Base-by-base conservation (phyloP, 1,140 invertebrate species). In the Trachymyrmex septentrionalis region DNA sequence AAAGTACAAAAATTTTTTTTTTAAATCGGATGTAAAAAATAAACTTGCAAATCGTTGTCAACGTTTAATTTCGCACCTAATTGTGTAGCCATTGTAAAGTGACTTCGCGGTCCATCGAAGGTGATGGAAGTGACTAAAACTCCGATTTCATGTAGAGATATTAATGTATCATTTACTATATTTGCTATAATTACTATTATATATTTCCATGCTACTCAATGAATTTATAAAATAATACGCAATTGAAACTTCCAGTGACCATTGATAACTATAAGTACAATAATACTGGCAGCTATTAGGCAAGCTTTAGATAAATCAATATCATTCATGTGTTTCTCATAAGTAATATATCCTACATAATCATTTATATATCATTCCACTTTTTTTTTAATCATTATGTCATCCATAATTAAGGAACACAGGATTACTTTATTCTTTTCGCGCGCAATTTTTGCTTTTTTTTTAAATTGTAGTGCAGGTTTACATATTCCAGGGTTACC, bases 41-140 rank as follows among this genome's bases (percentile, higher is more conserved):
- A 30, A 63, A 63, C 24, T 63, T 63, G 27, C 61, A 63, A 63
- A 63, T 63, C 30, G 14, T 63, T 14, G 14, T 30, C 30, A 63
- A 63, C 1, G 14, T 30, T 63, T 63, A 63, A 63, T 63, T 63
- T 14, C 16, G 61, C 27, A 63, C 24, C 27, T 63, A 63, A 63
- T 63, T 63, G 24, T 63, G 14, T 63, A 14, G 12, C 12, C 61
- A 63, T 63, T 63, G 14, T 14, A 16, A 63, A 63, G 14, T 63
- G 24, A 30, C 4, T 16, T 30, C 27, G 61, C 27, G 24, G 24
- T 63, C 59, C 59, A 63, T 63, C 27, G 24, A 30, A 63, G 27
- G 61, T 63, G 27, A 63, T 63, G 27, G 24, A 63, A 63, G 61
- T 63, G 14, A 63, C 24, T 63, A 63, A 30, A 63, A 63, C 14